Evolutionary conservation across 2,797 vertebrate species (phyloP).

Genomic region (Oreochromis grahami): DNA sequence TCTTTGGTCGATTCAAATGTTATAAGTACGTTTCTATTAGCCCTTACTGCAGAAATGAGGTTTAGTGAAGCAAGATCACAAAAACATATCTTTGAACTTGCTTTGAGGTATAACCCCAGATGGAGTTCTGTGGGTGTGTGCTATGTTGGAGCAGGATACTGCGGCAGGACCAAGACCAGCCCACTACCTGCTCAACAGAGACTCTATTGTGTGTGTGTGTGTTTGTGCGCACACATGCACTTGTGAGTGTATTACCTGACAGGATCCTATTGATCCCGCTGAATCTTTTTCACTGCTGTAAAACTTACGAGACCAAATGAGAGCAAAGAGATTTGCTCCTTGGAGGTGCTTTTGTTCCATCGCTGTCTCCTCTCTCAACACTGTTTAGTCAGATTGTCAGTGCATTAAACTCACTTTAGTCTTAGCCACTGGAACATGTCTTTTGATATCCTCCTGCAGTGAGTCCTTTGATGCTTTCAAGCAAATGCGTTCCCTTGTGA

Average conservation of each 20-base stretch:
- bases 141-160: constrained; percentile 4
- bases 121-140: not conserved
- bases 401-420: constrained; percentile 39
- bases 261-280: constrained; percentile 45
- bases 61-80: not conserved
- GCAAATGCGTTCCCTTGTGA: not conserved
- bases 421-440: constrained; percentile 14
- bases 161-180: not conserved
- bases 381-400: constrained; percentile 36
- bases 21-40: not conserved
- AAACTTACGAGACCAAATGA: constrained; percentile 8
- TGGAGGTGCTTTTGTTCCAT: constrained; percentile 38
- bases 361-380: constrained; percentile 4
- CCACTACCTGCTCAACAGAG: constrained; percentile 30
- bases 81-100: not conserved
- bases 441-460: constrained; percentile 29
- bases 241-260: constrained; percentile 19
- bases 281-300: constrained; percentile 6
- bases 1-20: not conserved
- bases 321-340: constrained; percentile 20
- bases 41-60: not conserved
- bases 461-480: constrained; percentile 48
- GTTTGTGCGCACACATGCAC: not conserved
- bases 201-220: constrained; percentile 22
- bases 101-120: not conserved